Percentiles rank a stretch among this genome's conserved stretches.
Evolutionary conservation across 2,888 invertebrate species (phyloP).

Genomic region (Lymantria dispar): DNA sequence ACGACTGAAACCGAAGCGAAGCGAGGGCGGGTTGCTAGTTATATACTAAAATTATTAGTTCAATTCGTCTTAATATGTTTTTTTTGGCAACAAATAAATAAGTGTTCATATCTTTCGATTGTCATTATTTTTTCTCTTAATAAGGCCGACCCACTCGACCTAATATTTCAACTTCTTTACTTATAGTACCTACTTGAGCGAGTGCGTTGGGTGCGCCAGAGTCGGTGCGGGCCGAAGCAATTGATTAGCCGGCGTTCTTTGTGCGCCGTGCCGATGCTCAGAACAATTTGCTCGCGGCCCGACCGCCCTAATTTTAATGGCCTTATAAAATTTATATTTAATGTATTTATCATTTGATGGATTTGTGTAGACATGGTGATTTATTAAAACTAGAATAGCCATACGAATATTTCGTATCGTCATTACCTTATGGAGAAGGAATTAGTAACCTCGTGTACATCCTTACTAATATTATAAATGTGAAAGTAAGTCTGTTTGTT

Average conservation of each 20-base stretch:
- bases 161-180: neutral
- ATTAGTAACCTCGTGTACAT: too few species aligned
- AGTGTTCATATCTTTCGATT: neutral
- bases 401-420: too few species aligned
- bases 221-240: slow-evolving; percentile 59
- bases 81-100: neutral
- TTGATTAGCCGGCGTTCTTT: slow-evolving; percentile 78
- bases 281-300: slow-evolving; percentile 79
- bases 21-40: too few species aligned
- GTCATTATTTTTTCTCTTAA: neutral
- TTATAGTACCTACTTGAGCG: slow-evolving; percentile 8
- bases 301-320: slow-evolving; percentile 82
- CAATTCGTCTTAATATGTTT: too few species aligned
- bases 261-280: slow-evolving; percentile 71
- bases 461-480: too few species aligned
- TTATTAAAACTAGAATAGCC: neutral
- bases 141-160: too few species aligned
- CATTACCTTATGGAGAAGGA: too few species aligned
- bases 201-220: slow-evolving; percentile 28
- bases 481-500: too few species aligned
- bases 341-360: slow-evolving; percentile 75
- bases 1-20: too few species aligned
- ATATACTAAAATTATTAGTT: too few species aligned
- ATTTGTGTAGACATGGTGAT: slow-evolving; percentile 44
- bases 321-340: slow-evolving; percentile 81